Evolutionary conservation across 1,140 invertebrate genomes (phyloP).

Genomic region (Marisa cornuarietis): DNA sequence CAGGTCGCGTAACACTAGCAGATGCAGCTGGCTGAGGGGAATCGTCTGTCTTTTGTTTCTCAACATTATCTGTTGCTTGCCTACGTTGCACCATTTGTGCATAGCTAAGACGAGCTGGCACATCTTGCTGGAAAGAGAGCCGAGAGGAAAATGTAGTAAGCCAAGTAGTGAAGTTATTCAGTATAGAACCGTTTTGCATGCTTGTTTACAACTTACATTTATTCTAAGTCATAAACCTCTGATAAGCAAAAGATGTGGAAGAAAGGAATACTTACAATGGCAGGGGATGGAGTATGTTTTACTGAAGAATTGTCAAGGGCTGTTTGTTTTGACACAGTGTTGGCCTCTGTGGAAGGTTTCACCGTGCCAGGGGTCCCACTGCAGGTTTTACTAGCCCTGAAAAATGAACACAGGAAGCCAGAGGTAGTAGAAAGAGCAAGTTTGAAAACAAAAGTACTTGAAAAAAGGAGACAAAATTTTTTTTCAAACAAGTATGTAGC

Average conservation of each 20-base stretch:
- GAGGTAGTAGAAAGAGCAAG: neutral
- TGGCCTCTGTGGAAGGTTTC: conserved; percentile 1
- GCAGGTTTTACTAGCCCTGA: conserved; percentile 14
- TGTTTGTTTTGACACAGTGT: conserved; percentile 11
- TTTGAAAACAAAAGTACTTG: too few species aligned
- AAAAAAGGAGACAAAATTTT: too few species aligned
- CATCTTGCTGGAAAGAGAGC: neutral
- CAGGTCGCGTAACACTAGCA: conserved; percentile 15
- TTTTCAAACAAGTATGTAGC: too few species aligned
- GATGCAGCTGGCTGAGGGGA: conserved; percentile 20
- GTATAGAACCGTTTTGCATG: too few species aligned
- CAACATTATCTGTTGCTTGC: conserved; percentile 62
- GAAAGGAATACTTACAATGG: neutral
- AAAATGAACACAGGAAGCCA: conserved; percentile 25
- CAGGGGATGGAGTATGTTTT: neutral
- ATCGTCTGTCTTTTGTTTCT: conserved; percentile 36
- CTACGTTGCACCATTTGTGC: conserved; percentile 84
- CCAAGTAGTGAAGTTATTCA: too few species aligned
- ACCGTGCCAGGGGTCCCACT: neutral
- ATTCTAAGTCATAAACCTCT: too few species aligned
- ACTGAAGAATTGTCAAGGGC: neutral
- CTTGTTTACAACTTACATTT: too few species aligned
- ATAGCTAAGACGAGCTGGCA: conserved; percentile 74
- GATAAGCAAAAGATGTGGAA: too few species aligned
- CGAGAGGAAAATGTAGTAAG: too few species aligned